Percentiles rank a stretch among this genome's conserved stretches.
These are phyloP conservation scores for Helicoverpa armigera DNA, from an alignment of 1,140 invertebrate species.

Conservation along the genomic window DNA sequence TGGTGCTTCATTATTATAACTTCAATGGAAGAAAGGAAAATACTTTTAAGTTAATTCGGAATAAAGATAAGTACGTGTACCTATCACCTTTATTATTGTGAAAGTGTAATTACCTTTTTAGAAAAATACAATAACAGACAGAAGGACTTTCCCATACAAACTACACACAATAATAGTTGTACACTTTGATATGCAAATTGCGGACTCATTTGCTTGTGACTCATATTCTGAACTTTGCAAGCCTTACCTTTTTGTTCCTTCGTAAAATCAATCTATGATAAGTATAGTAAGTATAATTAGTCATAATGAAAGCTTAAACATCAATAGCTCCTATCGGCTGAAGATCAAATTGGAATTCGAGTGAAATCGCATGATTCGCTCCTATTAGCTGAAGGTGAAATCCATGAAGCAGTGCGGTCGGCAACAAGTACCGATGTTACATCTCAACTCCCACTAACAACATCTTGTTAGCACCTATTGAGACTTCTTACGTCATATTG, in stretches of 20 bases:
- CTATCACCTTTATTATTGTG: not conserved
- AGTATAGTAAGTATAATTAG: not conserved
- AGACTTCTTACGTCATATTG: constrained; percentile 71
- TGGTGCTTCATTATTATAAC: not conserved
- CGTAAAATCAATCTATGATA: not conserved
- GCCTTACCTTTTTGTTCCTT: not conserved
- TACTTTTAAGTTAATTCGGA: not conserved
- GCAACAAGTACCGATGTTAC: constrained; percentile 54
- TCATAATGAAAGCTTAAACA: not conserved
- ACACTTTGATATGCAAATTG: constrained; percentile 68
- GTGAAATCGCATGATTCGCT: constrained; percentile 64
- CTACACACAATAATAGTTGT: constrained; percentile 57
- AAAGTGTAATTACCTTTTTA: constrained; percentile 26
- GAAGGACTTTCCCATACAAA: constrained; percentile 58
- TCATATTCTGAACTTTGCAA: not conserved
- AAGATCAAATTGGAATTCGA: constrained; percentile 59
- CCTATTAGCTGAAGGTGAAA: constrained; percentile 72
- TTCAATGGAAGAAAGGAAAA: not conserved
- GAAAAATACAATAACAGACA: constrained; percentile 11
- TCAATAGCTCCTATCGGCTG: not conserved
- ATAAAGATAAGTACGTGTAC: not conserved
- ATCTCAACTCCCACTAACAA: constrained; percentile 61
- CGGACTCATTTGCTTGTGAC: constrained; percentile 24
- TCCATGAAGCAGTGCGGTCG: constrained; percentile 62
- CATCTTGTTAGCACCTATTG: constrained; percentile 78